Percentiles rank a stretch among this genome's conserved stretches.
phyloP scores from a whole-genome alignment of 2,797 vertebrate genomes.

The Macrochelys suwanniensis region DNA sequence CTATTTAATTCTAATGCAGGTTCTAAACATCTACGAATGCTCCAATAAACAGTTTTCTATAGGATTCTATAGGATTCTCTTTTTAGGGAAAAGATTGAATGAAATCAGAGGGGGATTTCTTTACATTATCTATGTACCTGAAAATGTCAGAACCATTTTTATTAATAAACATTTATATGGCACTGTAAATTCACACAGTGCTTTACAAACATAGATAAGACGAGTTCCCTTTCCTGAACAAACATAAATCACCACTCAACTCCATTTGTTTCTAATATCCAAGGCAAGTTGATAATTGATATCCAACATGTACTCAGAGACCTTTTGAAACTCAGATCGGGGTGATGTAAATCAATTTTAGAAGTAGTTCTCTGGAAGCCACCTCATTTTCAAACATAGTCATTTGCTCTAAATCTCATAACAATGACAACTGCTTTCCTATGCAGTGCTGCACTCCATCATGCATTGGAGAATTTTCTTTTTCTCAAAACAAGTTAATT shows the following conservation, averaged over 20 bases:
- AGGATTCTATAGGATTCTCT: not conserved
- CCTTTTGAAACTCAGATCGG: not conserved
- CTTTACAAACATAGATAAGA: not conserved
- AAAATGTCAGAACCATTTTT: not conserved
- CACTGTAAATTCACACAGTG: not conserved
- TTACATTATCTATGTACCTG: not conserved
- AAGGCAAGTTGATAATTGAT: not conserved
- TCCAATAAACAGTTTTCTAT: not conserved
- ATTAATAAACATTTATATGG: not conserved
- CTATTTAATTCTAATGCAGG: not conserved
- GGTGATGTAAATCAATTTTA: not conserved
- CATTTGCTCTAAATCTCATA: not conserved
- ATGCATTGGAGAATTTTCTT: not conserved
- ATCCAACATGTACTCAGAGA: not conserved
- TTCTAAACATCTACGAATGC: not conserved
- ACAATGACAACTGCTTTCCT: not conserved
- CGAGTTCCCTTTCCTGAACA: not conserved
- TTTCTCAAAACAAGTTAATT: not conserved
- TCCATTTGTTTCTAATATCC: not conserved
- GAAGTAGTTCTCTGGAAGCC: not conserved
- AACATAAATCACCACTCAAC: not conserved
- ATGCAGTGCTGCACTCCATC: fast-evolving
- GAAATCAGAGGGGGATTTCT: not conserved
- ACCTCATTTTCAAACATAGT: not conserved
- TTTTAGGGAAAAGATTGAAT: not conserved